Base-by-base conservation (phyloP, 2,113 vertebrate species). In the Mohoua ochrocephala region DNA sequence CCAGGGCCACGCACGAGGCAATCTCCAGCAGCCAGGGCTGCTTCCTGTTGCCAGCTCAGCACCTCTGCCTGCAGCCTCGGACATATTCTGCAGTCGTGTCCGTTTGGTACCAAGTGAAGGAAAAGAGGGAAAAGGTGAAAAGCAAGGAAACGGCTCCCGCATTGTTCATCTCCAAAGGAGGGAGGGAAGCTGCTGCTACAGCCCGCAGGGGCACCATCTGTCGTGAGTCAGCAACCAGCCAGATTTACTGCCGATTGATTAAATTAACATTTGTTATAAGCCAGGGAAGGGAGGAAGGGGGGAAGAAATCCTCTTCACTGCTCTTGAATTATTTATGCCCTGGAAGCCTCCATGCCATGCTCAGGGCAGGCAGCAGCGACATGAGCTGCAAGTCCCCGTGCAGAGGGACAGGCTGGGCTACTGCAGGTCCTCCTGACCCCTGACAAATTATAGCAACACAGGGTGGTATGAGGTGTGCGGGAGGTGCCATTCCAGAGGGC, bases 211-310 rank as follows among this genome's bases (percentile, higher is more conserved):
- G 97, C 97, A 97, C 91, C 97, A 98, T 98, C 98, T 97, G 98
- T 98, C 98, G 97, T 99, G 98, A 99, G 98, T 99, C 99, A 99
- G 99, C 99, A 98, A 97, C 98, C 98, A 98, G 98, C 91, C 97
- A 98, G 98, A 99, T 99, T 99, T 99, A 99, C 98, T 98, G 98
- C 98, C 98, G 96, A 99, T 99, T 99, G 99, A 99, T 99, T 99
- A 99, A 99, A 99, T 99, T 99, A 99, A 98, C 98, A 99, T 99
- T 99, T 98, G 98, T 99, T 99, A 99, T 98, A 98, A 98, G 98
- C 98, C 98, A 98, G 97, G 96, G 94, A 97, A 90, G 68, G 83
- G 93, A 93, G 86, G 89, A 81, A 83, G 69, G 75, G 65, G 97
- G 97, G 95, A 87, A 98, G 93, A 98, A 97, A 95, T 95, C 89